phyloP scores from a whole-genome alignment of 2,113 vertebrate genomes.

The Mobula hypostoma region DNA sequence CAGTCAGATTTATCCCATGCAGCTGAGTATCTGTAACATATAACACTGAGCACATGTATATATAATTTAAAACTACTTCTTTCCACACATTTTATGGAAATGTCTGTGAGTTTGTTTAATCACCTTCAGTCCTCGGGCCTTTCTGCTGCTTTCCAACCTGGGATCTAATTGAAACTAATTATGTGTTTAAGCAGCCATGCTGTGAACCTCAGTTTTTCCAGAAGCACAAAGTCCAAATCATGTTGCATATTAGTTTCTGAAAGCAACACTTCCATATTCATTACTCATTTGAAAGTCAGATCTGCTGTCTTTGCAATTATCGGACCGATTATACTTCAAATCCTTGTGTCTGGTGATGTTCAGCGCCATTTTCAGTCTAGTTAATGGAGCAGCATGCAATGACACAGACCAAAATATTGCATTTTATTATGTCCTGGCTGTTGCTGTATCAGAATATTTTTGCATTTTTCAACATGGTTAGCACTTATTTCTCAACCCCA shows the following conservation, averaged over 20 bases:
- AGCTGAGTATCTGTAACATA: no score
- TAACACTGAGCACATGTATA: background rate
- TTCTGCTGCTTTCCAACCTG: background rate
- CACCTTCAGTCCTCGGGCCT: background rate
- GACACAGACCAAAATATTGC: background rate
- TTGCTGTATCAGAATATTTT: no score
- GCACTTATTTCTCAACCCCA: no score
- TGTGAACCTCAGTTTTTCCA: background rate
- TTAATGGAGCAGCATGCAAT: background rate
- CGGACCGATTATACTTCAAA: background rate
- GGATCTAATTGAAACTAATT: constrained; percentile 19
- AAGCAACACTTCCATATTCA: background rate
- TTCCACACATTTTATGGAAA: background rate
- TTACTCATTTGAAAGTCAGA: background rate
- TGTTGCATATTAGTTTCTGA: background rate
- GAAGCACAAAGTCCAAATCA: background rate
- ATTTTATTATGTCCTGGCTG: background rate
- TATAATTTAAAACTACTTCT: constrained; percentile 7
- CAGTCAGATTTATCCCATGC: background rate
- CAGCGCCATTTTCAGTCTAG: background rate
- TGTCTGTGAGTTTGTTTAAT: background rate
- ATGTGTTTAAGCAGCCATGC: background rate
- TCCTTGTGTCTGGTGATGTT: background rate
- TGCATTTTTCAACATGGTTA: no score
- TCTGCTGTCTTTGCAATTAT: background rate